Conservation (phyloP, 2,888 invertebrate species). For the Embidobia sp. region DNA sequence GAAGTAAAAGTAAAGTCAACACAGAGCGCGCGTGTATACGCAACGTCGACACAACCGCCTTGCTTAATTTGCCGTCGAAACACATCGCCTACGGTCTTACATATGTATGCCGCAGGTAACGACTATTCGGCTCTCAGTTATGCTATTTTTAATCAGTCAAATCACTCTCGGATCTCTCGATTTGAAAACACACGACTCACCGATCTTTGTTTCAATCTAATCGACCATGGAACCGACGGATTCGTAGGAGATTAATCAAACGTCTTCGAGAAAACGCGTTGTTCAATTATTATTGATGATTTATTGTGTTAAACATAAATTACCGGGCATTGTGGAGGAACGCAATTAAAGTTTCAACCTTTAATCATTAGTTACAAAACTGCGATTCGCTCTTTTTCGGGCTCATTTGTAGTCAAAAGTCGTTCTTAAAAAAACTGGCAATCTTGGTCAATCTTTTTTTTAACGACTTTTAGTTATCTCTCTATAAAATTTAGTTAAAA, state of each 20-base stretch:
- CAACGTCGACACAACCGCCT: slow-evolving; percentile 45
- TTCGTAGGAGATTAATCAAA: slow-evolving; percentile 23
- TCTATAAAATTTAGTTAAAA: too few species aligned
- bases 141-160: slow-evolving; percentile 58
- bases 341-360: too few species aligned
- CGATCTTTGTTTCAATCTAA: slow-evolving; percentile 48
- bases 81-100: slow-evolving; percentile 51
- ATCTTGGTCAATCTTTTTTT: too few species aligned
- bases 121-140: slow-evolving; percentile 32
- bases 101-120: slow-evolving; percentile 44
- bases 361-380: too few species aligned
- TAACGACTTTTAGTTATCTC: too few species aligned
- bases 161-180: slow-evolving; percentile 34
- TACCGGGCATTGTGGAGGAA: too few species aligned
- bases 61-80: slow-evolving; percentile 62
- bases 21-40: slow-evolving; percentile 36
- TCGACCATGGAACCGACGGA: slow-evolving; percentile 30
- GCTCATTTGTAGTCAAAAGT: too few species aligned
- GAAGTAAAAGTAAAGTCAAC: slow-evolving; percentile 67
- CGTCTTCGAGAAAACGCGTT: background rate
- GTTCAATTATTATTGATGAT: too few species aligned
- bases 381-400: too few species aligned
- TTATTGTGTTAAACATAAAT: too few species aligned
- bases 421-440: too few species aligned
- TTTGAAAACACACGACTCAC: slow-evolving; percentile 29